phyloP scores from a whole-genome alignment of 1,140 invertebrate genomes.

The Physella acuta region DNA sequence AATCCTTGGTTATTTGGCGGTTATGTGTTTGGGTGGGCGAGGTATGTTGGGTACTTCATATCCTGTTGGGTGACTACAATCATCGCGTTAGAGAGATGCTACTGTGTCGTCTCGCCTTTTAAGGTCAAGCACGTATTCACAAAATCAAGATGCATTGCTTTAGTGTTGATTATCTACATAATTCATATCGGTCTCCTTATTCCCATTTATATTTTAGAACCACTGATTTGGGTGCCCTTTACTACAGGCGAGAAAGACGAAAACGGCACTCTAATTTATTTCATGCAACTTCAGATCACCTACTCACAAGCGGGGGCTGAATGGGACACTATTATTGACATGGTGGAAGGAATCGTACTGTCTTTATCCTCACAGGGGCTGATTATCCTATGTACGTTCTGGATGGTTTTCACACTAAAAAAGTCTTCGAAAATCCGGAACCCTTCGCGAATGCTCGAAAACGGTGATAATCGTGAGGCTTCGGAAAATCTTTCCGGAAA shows the following conservation, averaged over 20 bases:
- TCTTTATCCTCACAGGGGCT: neutral
- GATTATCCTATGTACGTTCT: neutral
- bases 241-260: too few relatives aligned
- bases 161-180: neutral
- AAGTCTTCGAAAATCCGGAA: neutral
- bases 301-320: too few relatives aligned
- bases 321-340: neutral
- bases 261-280: too few relatives aligned
- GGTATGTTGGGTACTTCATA: neutral
- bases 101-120: constrained; percentile 12
- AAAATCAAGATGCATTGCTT: neutral
- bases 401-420: neutral
- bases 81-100: neutral
- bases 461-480: too few relatives aligned
- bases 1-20: too few relatives aligned
- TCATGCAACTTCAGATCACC: too few relatives aligned
- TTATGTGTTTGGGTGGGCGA: constrained; percentile 3
- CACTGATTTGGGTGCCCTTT: neutral
- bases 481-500: too few relatives aligned
- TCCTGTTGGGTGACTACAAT: constrained; percentile 5
- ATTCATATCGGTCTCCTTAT: neutral
- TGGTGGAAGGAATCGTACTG: neutral
- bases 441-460: too few relatives aligned
- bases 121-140: constrained; percentile 9
- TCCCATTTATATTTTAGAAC: neutral